Evolutionary conservation across 1,140 invertebrate species (phyloP), one percentile per base, ranked within the genome.

Genomic region (Apis florea): DNA sequence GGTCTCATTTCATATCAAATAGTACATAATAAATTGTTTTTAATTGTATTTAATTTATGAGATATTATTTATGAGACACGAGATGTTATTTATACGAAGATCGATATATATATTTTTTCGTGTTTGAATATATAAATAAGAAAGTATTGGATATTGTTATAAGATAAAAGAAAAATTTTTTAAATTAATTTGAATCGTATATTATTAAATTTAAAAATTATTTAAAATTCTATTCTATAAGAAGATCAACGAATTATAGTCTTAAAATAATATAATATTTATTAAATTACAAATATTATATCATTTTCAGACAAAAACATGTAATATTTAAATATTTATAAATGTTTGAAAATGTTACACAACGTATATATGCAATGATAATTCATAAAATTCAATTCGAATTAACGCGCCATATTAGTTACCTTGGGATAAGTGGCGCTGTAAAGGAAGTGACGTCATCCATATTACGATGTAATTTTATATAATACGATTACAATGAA

Each of bases 301-400:
- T 61, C 13, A 4, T 12, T 31, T 64, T 64, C 31, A 6, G 1
- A 1, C 19, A 12, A 40, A 6, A 2, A 40, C 1, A 1, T 40
- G 19, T 21, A 5, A 40, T 11, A 63, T 9, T 19, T 31, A 17
- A 1, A 10, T 31, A 63, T 17, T 63, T 31, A 40, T 40, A 6
- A 40, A 40, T 40, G 31, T 40, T 40, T 6, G 31, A 6, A 40
- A 6, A 40, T 6, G 31, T 40, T 40, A 40, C 6, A 40, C 31
- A 40, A 40, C 6, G 6, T 6, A 5, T 40, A 5, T 10, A 1
- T 1, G 19, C 19, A 0, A 31, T 10, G 4, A 11, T 0, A 19
- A 1, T 10, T 1, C 0, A 11, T 5, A 1, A 21, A 1, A 21
- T 40, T 40, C 26, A 9, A 47, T 67, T 67, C 13, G 6, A 67